These are phyloP conservation scores for Arothron firmamentum DNA, from an alignment of 2,113 vertebrate species.

Conservation along the genomic window DNA sequence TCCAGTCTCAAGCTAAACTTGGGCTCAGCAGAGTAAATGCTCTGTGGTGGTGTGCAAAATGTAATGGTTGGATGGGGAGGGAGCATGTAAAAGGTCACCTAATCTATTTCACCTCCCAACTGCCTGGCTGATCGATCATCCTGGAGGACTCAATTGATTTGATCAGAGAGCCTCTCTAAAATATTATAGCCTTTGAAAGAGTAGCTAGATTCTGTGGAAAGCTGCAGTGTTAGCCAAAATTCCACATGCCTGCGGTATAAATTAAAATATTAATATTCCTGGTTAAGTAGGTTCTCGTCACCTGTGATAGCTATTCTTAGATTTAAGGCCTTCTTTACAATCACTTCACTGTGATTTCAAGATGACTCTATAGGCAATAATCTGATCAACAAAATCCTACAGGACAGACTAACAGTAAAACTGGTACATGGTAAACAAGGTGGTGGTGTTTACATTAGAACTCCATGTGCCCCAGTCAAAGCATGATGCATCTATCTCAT, in stretches of 20 bases:
- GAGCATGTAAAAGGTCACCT: constrained; percentile 59
- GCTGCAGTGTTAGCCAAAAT: constrained; percentile 44
- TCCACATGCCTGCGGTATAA: constrained; percentile 56
- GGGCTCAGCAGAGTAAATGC: constrained; percentile 48
- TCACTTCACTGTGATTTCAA: not conserved
- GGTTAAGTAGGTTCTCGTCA: constrained; percentile 62
- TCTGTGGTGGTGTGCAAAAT: not conserved
- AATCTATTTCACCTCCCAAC: constrained; percentile 68
- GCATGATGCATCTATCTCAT: constrained; percentile 61
- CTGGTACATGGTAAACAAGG: constrained; percentile 62
- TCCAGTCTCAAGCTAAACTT: constrained; percentile 64
- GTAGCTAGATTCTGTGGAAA: constrained; percentile 29
- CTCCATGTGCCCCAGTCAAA: constrained; percentile 60
- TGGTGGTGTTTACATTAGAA: constrained; percentile 66
- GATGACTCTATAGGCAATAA: constrained; percentile 52
- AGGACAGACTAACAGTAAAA: constrained; percentile 54
- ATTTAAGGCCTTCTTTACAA: constrained; percentile 21
- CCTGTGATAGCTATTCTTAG: constrained; percentile 48
- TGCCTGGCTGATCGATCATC: constrained; percentile 60
- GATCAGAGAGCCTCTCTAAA: constrained; percentile 66
- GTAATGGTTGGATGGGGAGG: constrained; percentile 17
- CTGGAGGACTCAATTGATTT: constrained; percentile 62
- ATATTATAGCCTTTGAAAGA: constrained; percentile 44
- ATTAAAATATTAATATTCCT: constrained; percentile 60
- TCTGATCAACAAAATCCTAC: constrained; percentile 53